Evolutionary conservation across 1,140 invertebrate species (phyloP).

Genomic region (Zaprionus ghesquierei): DNA sequence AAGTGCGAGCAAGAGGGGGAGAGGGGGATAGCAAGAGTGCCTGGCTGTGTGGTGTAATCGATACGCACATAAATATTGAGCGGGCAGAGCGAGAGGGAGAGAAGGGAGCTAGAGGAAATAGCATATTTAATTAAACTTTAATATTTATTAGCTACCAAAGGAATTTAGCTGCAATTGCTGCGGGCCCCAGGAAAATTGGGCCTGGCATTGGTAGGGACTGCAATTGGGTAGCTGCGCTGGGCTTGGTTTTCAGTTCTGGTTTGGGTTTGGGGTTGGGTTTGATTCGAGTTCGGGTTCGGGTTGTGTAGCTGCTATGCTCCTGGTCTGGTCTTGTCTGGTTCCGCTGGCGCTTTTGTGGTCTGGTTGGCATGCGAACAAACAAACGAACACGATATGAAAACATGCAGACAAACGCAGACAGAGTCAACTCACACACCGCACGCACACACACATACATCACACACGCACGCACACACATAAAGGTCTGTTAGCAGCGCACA

Average conservation of each 20-base stretch:
- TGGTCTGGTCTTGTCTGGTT: conserved; percentile 26
- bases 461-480: conserved; percentile 10
- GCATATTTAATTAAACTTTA: conserved; percentile 81
- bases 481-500: conserved; percentile 42
- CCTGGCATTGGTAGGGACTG: not conserved
- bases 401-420: conserved; percentile 2
- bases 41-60: conserved; percentile 34
- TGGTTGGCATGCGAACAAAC: conserved; percentile 46
- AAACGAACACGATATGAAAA: conserved; percentile 51
- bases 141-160: conserved; percentile 78
- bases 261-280: not conserved
- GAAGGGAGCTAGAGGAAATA: too few species aligned
- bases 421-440: conserved; percentile 6
- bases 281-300: not conserved
- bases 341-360: not conserved
- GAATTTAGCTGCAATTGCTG: conserved; percentile 65
- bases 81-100: not conserved
- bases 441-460: conserved; percentile 16
- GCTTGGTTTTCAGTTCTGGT: not conserved
- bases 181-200: conserved; percentile 23
- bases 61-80: conserved; percentile 72
- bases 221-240: not conserved
- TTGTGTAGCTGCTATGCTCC: not conserved
- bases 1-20: too few species aligned
- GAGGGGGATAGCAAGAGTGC: not conserved